Base-by-base conservation (phyloP, 1,140 invertebrate genomes). In the Rhyacophila brunnea region DNA sequence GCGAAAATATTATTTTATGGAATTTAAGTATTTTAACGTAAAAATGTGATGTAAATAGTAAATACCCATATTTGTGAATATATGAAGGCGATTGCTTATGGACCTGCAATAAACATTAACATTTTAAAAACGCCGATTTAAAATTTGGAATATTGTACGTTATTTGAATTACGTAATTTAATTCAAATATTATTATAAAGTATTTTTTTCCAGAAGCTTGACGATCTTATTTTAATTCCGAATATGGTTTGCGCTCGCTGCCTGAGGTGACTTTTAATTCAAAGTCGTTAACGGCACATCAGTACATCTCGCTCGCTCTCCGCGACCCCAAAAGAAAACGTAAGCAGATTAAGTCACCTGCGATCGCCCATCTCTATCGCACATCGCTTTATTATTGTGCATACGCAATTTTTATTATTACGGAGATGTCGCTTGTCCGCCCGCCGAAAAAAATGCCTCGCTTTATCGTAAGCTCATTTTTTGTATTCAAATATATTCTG, bases 311-410 rank as follows among this genome's bases (percentile, higher is more conserved):
- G 17, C 47, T 60, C 46, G 38, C 45, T n/a, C 58, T 17, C n/a
- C 28, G 35, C 34, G 40, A 50, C 47, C 47, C 32, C 40, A 28
- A 36, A 40, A 38, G 35, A 18, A 60, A 55, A 42, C 36, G 45
- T 44, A 44, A 43, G 52, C 35, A 47, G 47, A 54, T 60, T 50
- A 38, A 55, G 47, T 60, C 52, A 55, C 58, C 45, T 23, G 32
- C 20, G 10, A 43, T 48, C 32, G 32, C 1, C 14, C 15, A 17
- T 60, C 58, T 44, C 52, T 35, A 17, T 60, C 52, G 4, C 58
- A 15, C 58, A 19, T 35, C 32, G 11, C 44, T 43, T 60, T 48
- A 47, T 60, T 47, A 45, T 52, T 35, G 34, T 42, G 19, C 49
- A 43, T 48, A 58, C 56, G 56, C 56, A 51, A 58, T 34, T 28